Base-by-base conservation (phyloP, 1,140 invertebrate genomes). In the Asbolus verrucosus region DNA sequence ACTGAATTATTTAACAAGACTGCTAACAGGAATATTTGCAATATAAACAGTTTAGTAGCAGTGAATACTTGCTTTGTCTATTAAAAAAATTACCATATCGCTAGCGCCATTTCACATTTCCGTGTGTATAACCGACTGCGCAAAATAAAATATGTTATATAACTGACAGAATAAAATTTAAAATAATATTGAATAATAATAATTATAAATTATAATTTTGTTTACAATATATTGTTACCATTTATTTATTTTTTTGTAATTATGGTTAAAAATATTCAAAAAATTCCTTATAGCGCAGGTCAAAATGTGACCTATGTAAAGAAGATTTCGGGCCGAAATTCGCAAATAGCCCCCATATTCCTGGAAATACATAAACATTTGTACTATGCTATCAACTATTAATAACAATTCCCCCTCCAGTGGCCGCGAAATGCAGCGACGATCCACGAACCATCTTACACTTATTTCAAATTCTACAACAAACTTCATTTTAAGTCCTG, bases 401-500 rank as follows among this genome's bases (percentile, higher is more conserved):
- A 69, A 62, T 63, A 46, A 21, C 46, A 59, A 60, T 16, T 33
- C 43, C 24, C 46, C 31, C 66, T 9, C 66, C 31, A 50, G 30
- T 59, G 27, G 8, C 60, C 61, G 33, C 61, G 61, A 63, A 63
- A 39, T 63, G 61, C 39, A 39, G 16, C 61, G 61, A 63, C 61
- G 6, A 33, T 18, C 16, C 33, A 63, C 61, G 61, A 63, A 63
- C 14, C 14, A n/a, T 41, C 61, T 39, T 63, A 63, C 65, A 70
- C 68, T 73, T 63, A 39, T 70, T 75, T 70, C 36, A 73, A 75
- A 73, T 70, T 68, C 68, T 69, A 75, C 66, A 74, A 70, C 61
- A 68, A 62, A 36, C 66, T 61, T 69, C 62, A 59, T 67, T 63
- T 21, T 16, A 62, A 65, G 24, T 27, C 24, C 43, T 68, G 39